A percentile compares a stretch with the other conserved stretches of the same genome.
Conservation (phyloP, 2,797 vertebrate genomes). For the Rhinogobio ventralis region DNA sequence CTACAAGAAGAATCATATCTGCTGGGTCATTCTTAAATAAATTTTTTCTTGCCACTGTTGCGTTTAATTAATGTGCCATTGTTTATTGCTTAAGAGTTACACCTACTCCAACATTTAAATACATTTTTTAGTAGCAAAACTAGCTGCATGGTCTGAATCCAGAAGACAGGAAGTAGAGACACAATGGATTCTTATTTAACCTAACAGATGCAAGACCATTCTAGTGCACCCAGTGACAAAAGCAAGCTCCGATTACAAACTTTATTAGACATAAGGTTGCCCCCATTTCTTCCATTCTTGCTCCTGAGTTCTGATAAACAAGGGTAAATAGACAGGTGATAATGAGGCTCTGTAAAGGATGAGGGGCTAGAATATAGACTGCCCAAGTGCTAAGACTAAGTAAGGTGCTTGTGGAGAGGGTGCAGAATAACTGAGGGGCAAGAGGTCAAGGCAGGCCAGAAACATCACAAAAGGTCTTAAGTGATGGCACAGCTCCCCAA, state of each 20-base stretch:
- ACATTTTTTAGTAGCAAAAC: neutral
- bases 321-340: conserved; percentile 57
- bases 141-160: neutral
- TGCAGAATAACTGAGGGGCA: conserved; percentile 18
- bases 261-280: conserved; percentile 46
- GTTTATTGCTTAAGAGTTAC: no score
- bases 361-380: conserved; percentile 59
- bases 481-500: neutral
- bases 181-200: conserved; percentile 24
- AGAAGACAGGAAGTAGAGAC: neutral
- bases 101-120: no score
- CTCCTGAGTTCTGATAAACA: conserved; percentile 21
- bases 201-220: conserved; percentile 45
- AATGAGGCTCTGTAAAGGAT: conserved; percentile 51
- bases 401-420: conserved; percentile 46
- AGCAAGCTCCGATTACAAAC: conserved; percentile 54
- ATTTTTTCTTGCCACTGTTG: neutral
- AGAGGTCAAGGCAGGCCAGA: conserved; percentile 7
- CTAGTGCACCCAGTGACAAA: conserved; percentile 45
- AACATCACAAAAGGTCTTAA: neutral
- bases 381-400: conserved; percentile 51
- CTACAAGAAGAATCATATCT: no score
- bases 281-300: conserved; percentile 45
- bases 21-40: neutral
- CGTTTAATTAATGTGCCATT: neutral